Base-by-base conservation (phyloP, 2,113 vertebrate species). In the Casuarius casuarius region DNA sequence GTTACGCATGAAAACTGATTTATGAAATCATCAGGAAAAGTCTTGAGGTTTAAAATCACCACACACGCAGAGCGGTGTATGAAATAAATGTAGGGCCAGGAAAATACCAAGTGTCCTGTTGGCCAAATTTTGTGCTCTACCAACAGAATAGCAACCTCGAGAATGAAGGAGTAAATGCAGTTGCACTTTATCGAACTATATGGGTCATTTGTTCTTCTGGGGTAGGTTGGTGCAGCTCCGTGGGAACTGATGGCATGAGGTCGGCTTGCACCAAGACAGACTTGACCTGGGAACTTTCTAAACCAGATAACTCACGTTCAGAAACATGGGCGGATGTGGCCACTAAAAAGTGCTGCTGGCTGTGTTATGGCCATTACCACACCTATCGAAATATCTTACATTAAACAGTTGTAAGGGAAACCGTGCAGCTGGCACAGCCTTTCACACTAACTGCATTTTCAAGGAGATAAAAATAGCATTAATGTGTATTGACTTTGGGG, bases 201-300 rank as follows among this genome's bases (percentile, higher is more conserved):
- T 0, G 2, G 40, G 6, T 58, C 33, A 62, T 75, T 72, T 0
- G 0, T 63, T 87, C 35, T 87, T 92, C 51, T 54, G n/a, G 9
- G 1, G 0, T n/a, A 28, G 40, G 26, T 54, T 13, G 25, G 7
- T 48, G 52, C 19, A 73, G 33, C 54, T 72, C 29, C 38, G 21
- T 3, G 1, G 31, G 83, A 86, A 73, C 61, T 2, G 31, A 65
- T 1, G 0, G 11, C 2, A 5, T 19, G 35, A 56, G 1, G 7
- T 29, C 26, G 49, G 31, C 2, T 0, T 67, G 48, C 5, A 7
- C 38, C 58, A 68, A 38, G 71, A 63, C 44, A 40, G 61, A 15
- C 26, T 40, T 42, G 62, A 44, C 42, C 44, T 7, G 19, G 20
- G 44, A 61, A 40, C 17, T 44, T 82, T 84, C 51, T 58, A 46